Conservation (phyloP, 2,797 vertebrate genomes). For the Fratercula arctica region DNA sequence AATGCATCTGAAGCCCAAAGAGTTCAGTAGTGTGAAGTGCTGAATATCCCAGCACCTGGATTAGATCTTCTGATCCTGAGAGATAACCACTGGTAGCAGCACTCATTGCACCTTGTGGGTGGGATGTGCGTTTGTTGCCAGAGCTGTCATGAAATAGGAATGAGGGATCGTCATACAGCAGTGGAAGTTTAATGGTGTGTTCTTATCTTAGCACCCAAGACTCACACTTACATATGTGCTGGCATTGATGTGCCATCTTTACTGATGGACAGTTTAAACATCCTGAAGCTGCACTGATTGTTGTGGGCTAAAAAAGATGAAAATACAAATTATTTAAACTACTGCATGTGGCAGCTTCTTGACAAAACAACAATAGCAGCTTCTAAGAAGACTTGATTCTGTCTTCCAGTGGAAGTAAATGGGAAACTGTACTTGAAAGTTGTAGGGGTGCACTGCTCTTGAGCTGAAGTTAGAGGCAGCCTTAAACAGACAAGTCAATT, state of each 20-base stretch:
- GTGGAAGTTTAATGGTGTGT: not conserved
- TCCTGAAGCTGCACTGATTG: not conserved
- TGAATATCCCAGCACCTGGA: not conserved
- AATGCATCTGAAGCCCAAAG: not conserved
- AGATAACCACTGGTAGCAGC: not conserved
- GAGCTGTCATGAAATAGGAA: not conserved
- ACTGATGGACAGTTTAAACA: not conserved
- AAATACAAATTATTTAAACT: not conserved
- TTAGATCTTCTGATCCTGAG: not conserved
- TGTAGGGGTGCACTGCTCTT: not conserved
- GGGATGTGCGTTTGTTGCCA: not conserved
- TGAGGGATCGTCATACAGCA: fast-evolving
- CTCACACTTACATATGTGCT: not conserved
- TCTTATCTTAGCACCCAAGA: not conserved
- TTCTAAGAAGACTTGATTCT: not conserved
- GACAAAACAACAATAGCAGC: not conserved
- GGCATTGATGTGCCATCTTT: not conserved
- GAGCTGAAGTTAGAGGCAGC: not conserved
- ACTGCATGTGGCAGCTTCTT: not conserved
- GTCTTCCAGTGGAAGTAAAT: not conserved
- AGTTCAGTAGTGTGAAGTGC: not conserved
- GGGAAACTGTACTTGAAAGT: not conserved
- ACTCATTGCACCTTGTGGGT: fast-evolving
- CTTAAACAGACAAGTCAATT: not conserved
- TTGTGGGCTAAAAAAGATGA: not conserved